A percentile compares a stretch with the other conserved stretches of the same genome.
Conservation (phyloP, 2,113 vertebrate species). For the Mirounga angustirostris region DNA sequence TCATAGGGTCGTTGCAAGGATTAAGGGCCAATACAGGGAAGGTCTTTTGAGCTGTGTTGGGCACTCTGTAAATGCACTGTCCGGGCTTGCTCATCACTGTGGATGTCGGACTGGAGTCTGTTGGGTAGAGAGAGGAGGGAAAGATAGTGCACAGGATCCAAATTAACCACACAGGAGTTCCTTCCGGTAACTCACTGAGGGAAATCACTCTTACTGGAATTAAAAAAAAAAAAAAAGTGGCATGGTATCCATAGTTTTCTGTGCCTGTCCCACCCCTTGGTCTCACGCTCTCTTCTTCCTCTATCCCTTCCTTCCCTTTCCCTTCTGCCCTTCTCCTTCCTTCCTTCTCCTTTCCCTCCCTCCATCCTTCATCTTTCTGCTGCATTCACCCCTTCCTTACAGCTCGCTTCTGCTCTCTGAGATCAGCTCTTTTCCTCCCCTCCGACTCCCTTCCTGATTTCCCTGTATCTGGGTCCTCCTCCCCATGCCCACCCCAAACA, state of each 20-base stretch:
- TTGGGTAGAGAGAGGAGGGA: not conserved
- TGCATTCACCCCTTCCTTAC: not conserved
- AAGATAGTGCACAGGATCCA: not conserved
- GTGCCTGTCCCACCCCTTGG: too few relatives aligned
- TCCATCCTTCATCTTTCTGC: not conserved
- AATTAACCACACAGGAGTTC: not conserved
- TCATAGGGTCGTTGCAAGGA: not conserved
- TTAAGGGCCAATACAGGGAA: not conserved
- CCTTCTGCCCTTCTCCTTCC: not conserved
- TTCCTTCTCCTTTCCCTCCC: not conserved
- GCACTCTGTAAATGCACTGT: rapidly evolving
- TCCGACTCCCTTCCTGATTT: not conserved
- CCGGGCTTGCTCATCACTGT: not conserved
- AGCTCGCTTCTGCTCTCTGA: not conserved
- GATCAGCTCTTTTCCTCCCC: not conserved
- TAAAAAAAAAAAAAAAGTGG: not conserved
- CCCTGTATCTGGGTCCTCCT: not conserved
- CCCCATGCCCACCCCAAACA: not conserved
- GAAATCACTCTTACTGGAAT: not conserved
- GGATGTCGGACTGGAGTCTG: not conserved
- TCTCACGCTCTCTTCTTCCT: not conserved
- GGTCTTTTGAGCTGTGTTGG: not conserved
- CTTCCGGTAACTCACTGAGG: not conserved
- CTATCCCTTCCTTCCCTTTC: not conserved
- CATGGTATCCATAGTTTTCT: not conserved